phyloP scores from a whole-genome alignment of 2,888 invertebrate species.

The Drosophila kokeensis region DNA sequence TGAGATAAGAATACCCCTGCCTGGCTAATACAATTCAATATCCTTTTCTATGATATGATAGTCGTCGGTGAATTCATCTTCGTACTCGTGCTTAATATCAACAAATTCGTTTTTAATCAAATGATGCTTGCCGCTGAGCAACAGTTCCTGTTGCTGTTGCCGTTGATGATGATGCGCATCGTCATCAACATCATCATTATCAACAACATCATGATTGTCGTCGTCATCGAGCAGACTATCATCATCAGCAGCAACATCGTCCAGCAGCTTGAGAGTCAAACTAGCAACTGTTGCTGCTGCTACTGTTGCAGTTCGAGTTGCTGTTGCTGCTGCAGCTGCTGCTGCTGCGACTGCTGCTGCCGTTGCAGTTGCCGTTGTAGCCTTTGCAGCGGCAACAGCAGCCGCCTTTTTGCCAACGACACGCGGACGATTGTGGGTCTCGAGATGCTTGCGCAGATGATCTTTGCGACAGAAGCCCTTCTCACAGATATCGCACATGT shows the following conservation, averaged over 20 bases:
- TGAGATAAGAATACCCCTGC: not conserved
- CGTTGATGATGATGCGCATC: conserved; percentile 39
- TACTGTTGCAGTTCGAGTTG: conserved; percentile 1
- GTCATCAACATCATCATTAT: conserved; percentile 59
- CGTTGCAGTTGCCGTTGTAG: conserved; percentile 28
- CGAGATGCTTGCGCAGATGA: conserved; percentile 95
- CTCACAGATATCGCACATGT: conserved; percentile 91
- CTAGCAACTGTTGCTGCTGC: conserved; percentile 17
- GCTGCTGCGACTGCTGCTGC: conserved; percentile 1
- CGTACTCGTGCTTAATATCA: conserved; percentile 64
- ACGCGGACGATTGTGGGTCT: conserved; percentile 88
- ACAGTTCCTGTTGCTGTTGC: conserved; percentile 42
- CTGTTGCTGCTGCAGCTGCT: conserved; percentile 2
- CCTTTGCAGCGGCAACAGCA: conserved; percentile 48
- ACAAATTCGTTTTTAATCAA: conserved; percentile 64
- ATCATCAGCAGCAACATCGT: conserved; percentile 69
- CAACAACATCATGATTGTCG: conserved; percentile 41
- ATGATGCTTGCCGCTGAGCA: conserved; percentile 41
- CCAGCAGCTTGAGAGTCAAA: conserved; percentile 44
- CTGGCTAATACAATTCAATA: conserved; percentile 69
- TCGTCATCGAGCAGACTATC: conserved; percentile 66
- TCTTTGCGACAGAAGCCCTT: conserved; percentile 96
- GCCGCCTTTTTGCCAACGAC: conserved; percentile 56
- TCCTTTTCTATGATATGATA: conserved; percentile 72
- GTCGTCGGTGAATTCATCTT: conserved; percentile 65